These are phyloP conservation scores for Tolmerus cingulatus DNA, from an alignment of 2,888 invertebrate species.

Conservation along the genomic window DNA sequence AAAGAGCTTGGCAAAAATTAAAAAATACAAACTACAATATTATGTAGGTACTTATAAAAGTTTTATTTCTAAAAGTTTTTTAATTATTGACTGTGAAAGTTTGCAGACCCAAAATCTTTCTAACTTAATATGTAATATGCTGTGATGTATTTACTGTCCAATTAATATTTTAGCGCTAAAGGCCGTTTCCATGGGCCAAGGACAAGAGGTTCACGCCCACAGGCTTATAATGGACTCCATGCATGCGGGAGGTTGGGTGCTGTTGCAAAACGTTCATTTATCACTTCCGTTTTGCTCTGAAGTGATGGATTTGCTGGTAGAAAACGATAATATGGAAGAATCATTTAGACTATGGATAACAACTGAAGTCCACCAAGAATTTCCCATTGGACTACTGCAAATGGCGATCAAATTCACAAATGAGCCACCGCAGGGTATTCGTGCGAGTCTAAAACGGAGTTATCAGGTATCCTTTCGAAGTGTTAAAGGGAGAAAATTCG, in stretches of 20 bases:
- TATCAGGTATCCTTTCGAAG: constrained; percentile 70
- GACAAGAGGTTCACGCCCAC: constrained; percentile 87
- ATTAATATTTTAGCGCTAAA: constrained; percentile 69
- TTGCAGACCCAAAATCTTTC: not conserved
- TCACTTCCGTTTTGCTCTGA: constrained; percentile 93
- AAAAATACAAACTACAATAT: no score
- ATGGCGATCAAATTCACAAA: constrained; percentile 98
- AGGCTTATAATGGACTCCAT: constrained; percentile 83
- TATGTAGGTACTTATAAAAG: no score
- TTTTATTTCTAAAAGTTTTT: no score
- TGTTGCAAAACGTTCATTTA: constrained; percentile 95
- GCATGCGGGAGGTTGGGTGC: constrained; percentile 87
- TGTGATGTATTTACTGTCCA: not conserved
- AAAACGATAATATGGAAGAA: constrained; percentile 83
- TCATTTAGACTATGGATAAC: constrained; percentile 93
- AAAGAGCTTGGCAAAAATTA: no score
- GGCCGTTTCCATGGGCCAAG: constrained; percentile 97
- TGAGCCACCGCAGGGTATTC: constrained; percentile 95
- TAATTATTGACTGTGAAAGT: no score
- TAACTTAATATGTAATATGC: not conserved
- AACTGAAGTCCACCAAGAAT: constrained; percentile 91
- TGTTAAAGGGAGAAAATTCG: not conserved
- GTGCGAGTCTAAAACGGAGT: constrained; percentile 92
- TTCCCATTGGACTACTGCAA: constrained; percentile 87
- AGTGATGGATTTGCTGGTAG: constrained; percentile 86